Evolutionary conservation across 2,888 invertebrate genomes (phyloP).

Genomic region (Plusia festucae): DNA sequence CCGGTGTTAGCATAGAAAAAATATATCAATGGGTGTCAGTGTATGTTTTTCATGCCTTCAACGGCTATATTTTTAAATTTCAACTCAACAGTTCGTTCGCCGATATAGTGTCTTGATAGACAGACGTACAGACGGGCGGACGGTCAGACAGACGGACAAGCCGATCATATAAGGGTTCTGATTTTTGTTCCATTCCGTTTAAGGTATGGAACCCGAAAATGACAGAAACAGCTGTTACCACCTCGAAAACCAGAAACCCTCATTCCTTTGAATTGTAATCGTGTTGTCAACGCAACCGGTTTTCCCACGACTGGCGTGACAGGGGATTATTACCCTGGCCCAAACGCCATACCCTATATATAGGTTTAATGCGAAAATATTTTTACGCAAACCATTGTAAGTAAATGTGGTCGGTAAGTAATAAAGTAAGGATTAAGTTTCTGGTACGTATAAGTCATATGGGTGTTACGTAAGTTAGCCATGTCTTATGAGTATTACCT

Average conservation of each 20-base stretch:
- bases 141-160: too few relatives aligned
- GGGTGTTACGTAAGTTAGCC: background rate
- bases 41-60: too few relatives aligned
- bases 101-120: too few relatives aligned
- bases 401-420: conserved; percentile 20
- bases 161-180: too few relatives aligned
- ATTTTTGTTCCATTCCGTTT: too few relatives aligned
- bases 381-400: conserved; percentile 23
- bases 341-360: conserved; percentile 15
- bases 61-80: too few relatives aligned
- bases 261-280: conserved; percentile 24
- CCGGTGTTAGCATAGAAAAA: too few relatives aligned
- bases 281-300: conserved; percentile 28
- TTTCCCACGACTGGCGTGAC: conserved; percentile 52
- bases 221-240: conserved; percentile 10
- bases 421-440: conserved; percentile 24
- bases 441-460: background rate
- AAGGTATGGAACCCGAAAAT: too few relatives aligned
- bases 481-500: background rate
- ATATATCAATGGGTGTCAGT: too few relatives aligned
- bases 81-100: too few relatives aligned
- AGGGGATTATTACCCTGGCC: conserved; percentile 34
- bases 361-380: conserved; percentile 26
- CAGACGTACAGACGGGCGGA: too few relatives aligned
- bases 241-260: background rate